Evolutionary conservation across 2,888 invertebrate species (phyloP), one percentile per base, ranked within the genome.

Genomic region (Lasioglossum zephyrum): DNA sequence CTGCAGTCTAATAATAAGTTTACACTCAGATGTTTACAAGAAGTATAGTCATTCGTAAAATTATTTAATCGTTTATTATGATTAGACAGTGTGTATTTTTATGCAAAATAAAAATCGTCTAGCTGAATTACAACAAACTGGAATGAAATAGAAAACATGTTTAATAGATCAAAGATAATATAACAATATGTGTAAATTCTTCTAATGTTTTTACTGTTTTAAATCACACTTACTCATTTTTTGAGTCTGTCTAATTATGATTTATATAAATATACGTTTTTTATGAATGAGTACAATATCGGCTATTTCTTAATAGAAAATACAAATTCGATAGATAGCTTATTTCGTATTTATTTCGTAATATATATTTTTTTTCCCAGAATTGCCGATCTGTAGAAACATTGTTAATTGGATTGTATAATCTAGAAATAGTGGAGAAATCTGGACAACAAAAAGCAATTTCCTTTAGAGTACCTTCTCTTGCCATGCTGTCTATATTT

Each of bases 401-500:
- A 22, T 93, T 96, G 66, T 94, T 96, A 44, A 95, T 96, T 95
- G 97, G 97, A 92, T 96, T 98, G 92, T 98, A 98, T 95, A 99
- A 98, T 95, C 96, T 98, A 94, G 99, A 99, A 96, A 98, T 96
- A 79, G 97, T 98, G 82, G 98, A 98, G 96, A 97, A 97, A 93
- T 97, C 97, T 95, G 98, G 98, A 39, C 97, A 98, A 94, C 97
- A 98, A 75, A 98, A 97, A 95, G 97, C 97, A 75, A 96, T 98
- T 84, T 97, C 98, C 77, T 98, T 99, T 95, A 97, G 99, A 92
- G 96, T 99, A 95, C 99, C 99, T 77, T 98, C 98, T 47, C 96
- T 99, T 93, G 98, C 98, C 41, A 98, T 98, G 95, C 97, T 98
- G 85, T 99, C 99, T 70, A 97, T 99, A 93, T 99, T 98, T 95